phyloP scores from a whole-genome alignment of 2,797 vertebrate genomes.

The Chelon auratus region DNA sequence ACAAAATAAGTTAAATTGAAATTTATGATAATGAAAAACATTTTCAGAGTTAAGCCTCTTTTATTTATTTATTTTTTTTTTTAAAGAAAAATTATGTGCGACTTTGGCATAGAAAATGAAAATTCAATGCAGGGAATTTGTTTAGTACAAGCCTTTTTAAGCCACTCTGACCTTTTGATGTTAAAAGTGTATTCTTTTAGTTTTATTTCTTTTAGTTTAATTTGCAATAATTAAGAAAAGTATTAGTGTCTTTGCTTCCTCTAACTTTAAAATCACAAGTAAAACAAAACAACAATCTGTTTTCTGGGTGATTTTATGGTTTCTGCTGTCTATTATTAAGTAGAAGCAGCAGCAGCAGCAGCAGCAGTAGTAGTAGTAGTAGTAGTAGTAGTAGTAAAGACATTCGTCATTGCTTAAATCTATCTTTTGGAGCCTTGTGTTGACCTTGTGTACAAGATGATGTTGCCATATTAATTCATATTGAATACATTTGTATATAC shows the following conservation, averaged over 20 bases:
- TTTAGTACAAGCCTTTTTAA: conserved; percentile 40
- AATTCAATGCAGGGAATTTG: conserved; percentile 39
- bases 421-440: not conserved
- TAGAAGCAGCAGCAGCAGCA: too few species aligned
- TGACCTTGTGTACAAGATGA: not conserved
- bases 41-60: conserved; percentile 1
- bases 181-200: conserved; percentile 16
- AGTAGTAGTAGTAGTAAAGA: not conserved
- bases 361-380: too few species aligned
- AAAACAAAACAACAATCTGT: conserved; percentile 22
- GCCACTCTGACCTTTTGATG: conserved; percentile 24
- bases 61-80: not conserved
- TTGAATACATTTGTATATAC: too few species aligned
- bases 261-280: conserved; percentile 36
- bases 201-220: conserved; percentile 14
- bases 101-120: conserved; percentile 33
- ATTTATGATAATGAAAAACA: conserved; percentile 8
- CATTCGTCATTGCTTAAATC: not conserved
- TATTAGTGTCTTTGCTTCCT: conserved; percentile 1
- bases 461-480: not conserved
- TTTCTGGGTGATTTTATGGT: too few species aligned
- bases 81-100: conserved; percentile 11
- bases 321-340: conserved; percentile 15
- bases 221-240: conserved; percentile 26
- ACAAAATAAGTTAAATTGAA: conserved; percentile 22